Conservation (phyloP, 2,113 vertebrate genomes). For the Syngnathus typhle region DNA sequence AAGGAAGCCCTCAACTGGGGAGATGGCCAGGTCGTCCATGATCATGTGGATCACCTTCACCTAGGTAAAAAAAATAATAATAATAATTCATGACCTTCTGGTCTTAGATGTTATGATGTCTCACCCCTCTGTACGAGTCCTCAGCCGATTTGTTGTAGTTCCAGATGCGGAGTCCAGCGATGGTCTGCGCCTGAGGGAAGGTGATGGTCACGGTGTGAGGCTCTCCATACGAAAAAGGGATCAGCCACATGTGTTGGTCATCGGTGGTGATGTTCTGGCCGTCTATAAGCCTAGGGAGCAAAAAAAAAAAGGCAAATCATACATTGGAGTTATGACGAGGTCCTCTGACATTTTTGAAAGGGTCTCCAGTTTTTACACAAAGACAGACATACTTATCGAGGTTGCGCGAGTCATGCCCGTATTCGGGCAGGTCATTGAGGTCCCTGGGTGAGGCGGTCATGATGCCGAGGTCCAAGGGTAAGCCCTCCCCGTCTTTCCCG, state of each 20-base stretch:
- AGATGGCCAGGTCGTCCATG: conserved; percentile 80
- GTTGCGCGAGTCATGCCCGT: conserved; percentile 77
- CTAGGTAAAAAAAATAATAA: conserved; percentile 49
- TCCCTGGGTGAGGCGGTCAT: conserved; percentile 81
- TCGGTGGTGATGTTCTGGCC: conserved; percentile 89
- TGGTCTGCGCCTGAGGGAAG: conserved; percentile 75
- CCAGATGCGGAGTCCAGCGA: conserved; percentile 91
- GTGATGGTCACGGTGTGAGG: conserved; percentile 78
- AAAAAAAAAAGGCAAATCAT: too few species aligned
- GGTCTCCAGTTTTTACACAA: neutral
- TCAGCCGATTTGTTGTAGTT: conserved; percentile 99
- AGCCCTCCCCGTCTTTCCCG: conserved; percentile 76
- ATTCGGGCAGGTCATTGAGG: conserved; percentile 84
- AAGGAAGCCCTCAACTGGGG: conserved; percentile 83
- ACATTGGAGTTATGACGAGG: too few species aligned
- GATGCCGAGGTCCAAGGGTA: conserved; percentile 75
- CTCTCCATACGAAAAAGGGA: conserved; percentile 82
- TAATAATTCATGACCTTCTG: too few species aligned
- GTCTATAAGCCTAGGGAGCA: conserved; percentile 79
- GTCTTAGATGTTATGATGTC: conserved; percentile 18
- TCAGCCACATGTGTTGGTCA: conserved; percentile 94
- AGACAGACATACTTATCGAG: conserved; percentile 80
- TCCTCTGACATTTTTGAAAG: too few species aligned
- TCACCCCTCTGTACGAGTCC: conserved; percentile 97
- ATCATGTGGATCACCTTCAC: conserved; percentile 80